Percentiles rank a stretch among this genome's conserved stretches.
Conservation (phyloP, 53 echinoderm and acorn worm species). For the Actinopyga echinites region DNA sequence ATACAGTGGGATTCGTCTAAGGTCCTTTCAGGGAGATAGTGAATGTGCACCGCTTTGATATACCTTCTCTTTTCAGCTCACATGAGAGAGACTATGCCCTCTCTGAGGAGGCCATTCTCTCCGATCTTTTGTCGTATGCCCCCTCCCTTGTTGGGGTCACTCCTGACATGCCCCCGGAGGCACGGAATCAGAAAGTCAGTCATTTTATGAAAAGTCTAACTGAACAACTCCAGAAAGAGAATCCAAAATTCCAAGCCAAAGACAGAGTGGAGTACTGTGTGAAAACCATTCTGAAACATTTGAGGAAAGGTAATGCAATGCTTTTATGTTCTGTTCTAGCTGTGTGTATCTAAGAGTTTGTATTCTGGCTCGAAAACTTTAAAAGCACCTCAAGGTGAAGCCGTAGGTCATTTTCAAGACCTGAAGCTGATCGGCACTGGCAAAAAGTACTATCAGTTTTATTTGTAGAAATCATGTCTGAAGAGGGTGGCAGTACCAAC, state of each 20-base stretch:
- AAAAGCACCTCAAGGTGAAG: no score
- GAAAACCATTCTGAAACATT: neutral
- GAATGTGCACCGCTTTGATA: no score
- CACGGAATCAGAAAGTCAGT: neutral
- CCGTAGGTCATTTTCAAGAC: no score
- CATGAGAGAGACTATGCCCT: constrained; percentile 66
- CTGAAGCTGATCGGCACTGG: no score
- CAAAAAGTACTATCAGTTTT: no score
- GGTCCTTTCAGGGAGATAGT: no score
- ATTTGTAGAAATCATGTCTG: no score
- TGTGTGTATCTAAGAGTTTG: no score
- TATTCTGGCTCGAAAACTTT: no score
- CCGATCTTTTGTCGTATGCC: constrained; percentile 64
- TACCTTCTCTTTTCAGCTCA: constrained; percentile 48
- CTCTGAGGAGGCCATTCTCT: constrained; percentile 49
- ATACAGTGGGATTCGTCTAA: no score
- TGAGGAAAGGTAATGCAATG: neutral
- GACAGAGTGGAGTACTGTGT: neutral
- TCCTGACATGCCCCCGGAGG: neutral
- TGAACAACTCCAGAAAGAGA: neutral
- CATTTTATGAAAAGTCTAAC: neutral
- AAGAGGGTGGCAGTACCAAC: no score
- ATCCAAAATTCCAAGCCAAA: neutral
- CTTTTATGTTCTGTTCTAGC: neutral
- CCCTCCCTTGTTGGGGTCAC: constrained; percentile 32